A percentile compares a stretch with the other conserved stretches of the same genome.
phyloP scores from a whole-genome alignment of 2,888 invertebrate species.

The Dysmachus trigonus region DNA sequence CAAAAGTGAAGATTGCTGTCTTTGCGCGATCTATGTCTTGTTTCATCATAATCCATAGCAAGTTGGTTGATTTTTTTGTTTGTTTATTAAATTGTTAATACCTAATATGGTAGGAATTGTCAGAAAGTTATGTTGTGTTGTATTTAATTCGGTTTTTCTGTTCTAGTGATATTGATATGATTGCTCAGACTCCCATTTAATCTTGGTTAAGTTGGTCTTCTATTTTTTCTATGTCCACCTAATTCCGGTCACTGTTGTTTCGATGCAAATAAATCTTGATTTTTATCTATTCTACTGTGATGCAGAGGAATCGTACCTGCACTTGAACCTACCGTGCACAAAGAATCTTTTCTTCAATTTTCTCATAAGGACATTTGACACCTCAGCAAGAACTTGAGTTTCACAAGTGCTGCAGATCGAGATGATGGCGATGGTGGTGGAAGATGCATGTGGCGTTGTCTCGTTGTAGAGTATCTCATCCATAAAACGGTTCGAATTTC shows the following conservation, averaged over 20 bases:
- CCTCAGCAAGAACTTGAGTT: conserved; percentile 24
- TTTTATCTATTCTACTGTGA: background rate
- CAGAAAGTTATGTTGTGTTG: too few species aligned
- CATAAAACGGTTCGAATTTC: conserved; percentile 30
- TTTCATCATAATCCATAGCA: too few species aligned
- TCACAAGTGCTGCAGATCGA: background rate
- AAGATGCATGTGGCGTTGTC: background rate
- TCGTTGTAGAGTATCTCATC: background rate
- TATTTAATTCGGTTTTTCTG: too few species aligned
- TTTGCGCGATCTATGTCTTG: too few species aligned
- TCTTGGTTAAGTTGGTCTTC: background rate
- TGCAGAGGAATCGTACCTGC: background rate
- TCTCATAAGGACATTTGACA: conserved; percentile 39
- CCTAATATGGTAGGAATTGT: too few species aligned
- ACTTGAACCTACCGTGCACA: background rate
- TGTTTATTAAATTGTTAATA: too few species aligned
- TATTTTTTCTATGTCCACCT: background rate
- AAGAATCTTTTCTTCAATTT: conserved; percentile 27
- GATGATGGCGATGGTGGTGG: background rate
- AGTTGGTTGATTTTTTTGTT: too few species aligned
- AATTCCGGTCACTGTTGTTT: background rate
- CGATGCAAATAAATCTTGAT: background rate
- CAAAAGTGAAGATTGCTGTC: too few species aligned
- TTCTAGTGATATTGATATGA: too few species aligned
- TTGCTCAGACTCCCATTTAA: background rate